Percentiles rank a stretch among this genome's conserved stretches.
Evolutionary conservation across 2,888 invertebrate species (phyloP).

Genomic region (Rutpela maculata): DNA sequence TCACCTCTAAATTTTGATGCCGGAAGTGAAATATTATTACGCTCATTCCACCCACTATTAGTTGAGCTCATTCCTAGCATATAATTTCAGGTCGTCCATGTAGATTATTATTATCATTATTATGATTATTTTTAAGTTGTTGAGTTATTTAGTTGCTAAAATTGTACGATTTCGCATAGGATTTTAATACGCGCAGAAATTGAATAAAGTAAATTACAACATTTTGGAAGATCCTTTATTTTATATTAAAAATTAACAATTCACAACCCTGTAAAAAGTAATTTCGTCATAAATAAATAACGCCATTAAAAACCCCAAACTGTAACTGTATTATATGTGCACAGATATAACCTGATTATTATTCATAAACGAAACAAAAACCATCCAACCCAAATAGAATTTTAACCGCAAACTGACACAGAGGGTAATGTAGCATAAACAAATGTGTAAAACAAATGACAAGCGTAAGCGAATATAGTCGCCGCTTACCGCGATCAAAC

Average conservation of each 20-base stretch:
- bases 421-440: slow-evolving; percentile 66
- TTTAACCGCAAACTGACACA: slow-evolving; percentile 63
- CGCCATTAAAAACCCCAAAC: slow-evolving; percentile 20
- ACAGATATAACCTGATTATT: slow-evolving; percentile 35
- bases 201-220: too few species aligned
- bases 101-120: too few species aligned
- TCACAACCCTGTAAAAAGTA: not conserved
- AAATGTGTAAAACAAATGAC: slow-evolving; percentile 68
- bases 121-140: too few species aligned
- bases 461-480: slow-evolving; percentile 65
- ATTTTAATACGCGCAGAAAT: too few species aligned
- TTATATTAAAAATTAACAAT: not conserved
- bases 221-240: not conserved
- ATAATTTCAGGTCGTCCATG: too few species aligned
- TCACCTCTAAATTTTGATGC: too few species aligned
- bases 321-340: slow-evolving; percentile 29
- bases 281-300: slow-evolving; percentile 1
- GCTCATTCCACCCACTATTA: too few species aligned
- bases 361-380: slow-evolving; percentile 42
- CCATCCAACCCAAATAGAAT: slow-evolving; percentile 60
- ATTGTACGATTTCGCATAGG: too few species aligned
- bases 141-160: too few species aligned
- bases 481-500: slow-evolving; percentile 64
- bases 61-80: too few species aligned
- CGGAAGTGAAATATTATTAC: too few species aligned